Conservation (phyloP, 2,113 vertebrate genomes). For the Corvus moneduloides region DNA sequence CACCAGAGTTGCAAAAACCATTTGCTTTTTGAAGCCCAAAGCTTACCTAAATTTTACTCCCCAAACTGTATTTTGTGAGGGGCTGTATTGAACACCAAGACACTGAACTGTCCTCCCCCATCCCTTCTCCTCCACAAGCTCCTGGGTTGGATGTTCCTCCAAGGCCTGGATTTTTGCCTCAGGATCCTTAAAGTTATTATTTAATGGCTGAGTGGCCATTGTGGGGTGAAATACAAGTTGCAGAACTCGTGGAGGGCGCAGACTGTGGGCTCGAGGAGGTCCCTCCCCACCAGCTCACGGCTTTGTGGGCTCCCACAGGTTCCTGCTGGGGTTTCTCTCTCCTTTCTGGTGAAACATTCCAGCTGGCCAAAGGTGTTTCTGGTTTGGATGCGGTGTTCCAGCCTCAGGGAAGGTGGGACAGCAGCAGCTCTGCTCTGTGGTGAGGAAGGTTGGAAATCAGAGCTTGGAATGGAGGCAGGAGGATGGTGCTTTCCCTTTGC, state of each 20-base stretch:
- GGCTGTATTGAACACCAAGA: background rate
- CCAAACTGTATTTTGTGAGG: background rate
- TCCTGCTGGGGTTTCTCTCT: background rate
- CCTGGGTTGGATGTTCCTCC: background rate
- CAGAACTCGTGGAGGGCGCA: background rate
- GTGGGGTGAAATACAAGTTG: background rate
- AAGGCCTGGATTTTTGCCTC: background rate
- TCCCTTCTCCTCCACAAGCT: background rate
- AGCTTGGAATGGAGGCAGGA: background rate
- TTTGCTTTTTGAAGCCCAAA: background rate
- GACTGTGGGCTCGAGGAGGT: background rate
- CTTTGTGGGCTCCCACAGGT: background rate
- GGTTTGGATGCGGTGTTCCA: background rate
- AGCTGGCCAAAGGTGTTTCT: background rate
- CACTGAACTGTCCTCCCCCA: background rate
- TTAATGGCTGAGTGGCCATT: background rate
- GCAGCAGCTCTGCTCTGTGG: background rate
- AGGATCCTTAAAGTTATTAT: background rate
- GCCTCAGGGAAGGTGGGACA: background rate
- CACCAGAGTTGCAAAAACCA: background rate
- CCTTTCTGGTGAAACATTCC: background rate
- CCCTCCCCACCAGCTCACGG: rapidly evolving
- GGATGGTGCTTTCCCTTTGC: rapidly evolving
- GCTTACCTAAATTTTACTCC: background rate
- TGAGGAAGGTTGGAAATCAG: background rate